phyloP scores from a whole-genome alignment of 2,797 vertebrate species.

The Galagoides demidoff region DNA sequence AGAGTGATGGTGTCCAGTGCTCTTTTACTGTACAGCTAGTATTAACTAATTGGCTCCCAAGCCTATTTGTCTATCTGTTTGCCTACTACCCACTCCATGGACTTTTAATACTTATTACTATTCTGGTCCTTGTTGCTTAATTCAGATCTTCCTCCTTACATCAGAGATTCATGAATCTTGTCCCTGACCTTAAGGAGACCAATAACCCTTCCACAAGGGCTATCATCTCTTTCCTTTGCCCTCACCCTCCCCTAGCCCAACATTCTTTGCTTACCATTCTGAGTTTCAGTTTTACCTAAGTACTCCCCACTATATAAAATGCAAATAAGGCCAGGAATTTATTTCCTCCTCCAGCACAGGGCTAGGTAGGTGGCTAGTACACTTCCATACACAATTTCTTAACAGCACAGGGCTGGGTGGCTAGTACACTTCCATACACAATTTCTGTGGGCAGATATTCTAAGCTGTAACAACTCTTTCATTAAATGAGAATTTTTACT shows the following conservation, averaged over 20 bases:
- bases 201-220: not conserved
- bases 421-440: not conserved
- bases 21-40: not conserved
- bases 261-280: too few relatives aligned
- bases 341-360: not conserved
- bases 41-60: not conserved
- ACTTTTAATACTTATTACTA: not conserved
- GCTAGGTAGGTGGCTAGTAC: not conserved
- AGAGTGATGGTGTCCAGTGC: not conserved
- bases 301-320: not conserved
- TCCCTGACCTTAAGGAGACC: not conserved
- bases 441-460: constrained; percentile 12
- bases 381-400: not conserved
- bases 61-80: not conserved
- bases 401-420: not conserved
- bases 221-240: accelerated
- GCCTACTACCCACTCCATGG: accelerated
- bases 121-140: not conserved
- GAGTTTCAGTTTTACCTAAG: not conserved
- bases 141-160: not conserved
- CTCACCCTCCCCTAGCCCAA: not conserved
- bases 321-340: not conserved
- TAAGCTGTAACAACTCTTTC: not conserved
- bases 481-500: not conserved
- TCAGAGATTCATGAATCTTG: not conserved